Base-by-base conservation (phyloP, 2,797 vertebrate species). In the Coregonus sp. region DNA sequence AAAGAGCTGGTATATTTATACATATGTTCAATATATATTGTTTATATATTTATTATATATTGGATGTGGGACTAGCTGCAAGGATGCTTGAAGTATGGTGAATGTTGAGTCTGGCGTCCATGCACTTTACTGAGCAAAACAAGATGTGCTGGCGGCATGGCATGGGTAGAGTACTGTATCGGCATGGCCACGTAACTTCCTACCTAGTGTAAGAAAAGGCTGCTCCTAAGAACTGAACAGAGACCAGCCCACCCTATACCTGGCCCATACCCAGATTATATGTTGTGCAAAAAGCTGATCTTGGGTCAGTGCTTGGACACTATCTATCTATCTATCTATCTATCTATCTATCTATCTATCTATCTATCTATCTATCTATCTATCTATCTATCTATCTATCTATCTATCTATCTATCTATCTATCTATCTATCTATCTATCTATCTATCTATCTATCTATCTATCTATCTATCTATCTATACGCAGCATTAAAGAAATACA, bases 81-180 rank as follows among this genome's bases (percentile, higher is more conserved):
- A 85, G 85, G 86, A 88, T 91, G 90, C 84, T 89, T 81, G 78
- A 84, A 29, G 59, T 63, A 63, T 63, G 20, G n/a, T 63, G 20
- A 63, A 47, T 47, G 84, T 85, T 82, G 86, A 78, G 83, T 90
- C 86, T 90, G 87, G 88, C 85, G 82, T 94, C 91, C 94, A 95
- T 95, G 95, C 94, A 95, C 88, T 85, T 91, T 89, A 89, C 88
- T 86, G 89, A 91, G 92, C 84, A 79, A 87, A 92, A 91, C 83
- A 88, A 91, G 83, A 47, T 9, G 88, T 90, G 90, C 90, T 83
- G 89, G 59, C n/a, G 20, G 9, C n/a, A 61, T 61, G 59, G n/a
- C 86, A 79, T 89, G 78, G 40, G 40, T 47, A 47, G 40, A 12
- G 9, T 47, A 47, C 40, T 47, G 40, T 47, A 47, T 47, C 78